phyloP scores from a whole-genome alignment of 1,140 invertebrate species.

The Neotoxoptera formosana region DNA sequence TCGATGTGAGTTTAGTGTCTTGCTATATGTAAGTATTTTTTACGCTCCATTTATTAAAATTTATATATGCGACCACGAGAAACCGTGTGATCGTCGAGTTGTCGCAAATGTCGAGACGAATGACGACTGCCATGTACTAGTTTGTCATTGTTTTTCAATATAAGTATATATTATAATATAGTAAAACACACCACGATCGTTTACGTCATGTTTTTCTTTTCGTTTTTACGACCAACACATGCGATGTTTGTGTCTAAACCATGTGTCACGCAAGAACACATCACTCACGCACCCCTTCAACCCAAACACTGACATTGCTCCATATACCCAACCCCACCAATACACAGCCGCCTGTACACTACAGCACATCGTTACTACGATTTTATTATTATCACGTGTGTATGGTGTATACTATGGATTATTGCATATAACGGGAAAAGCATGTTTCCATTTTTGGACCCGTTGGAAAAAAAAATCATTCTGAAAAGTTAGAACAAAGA shows the following conservation, averaged over 20 bases:
- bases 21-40: background rate
- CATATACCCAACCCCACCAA: background rate
- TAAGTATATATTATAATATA: background rate
- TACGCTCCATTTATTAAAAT: background rate
- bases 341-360: background rate
- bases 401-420: background rate
- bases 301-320: background rate
- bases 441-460: background rate
- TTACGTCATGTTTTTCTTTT: background rate
- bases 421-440: background rate
- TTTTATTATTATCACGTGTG: background rate
- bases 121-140: background rate
- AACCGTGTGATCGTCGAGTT: background rate
- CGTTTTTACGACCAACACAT: slow-evolving; percentile 8
- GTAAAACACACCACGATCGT: background rate
- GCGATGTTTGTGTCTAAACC: background rate
- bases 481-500: background rate
- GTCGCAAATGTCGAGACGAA: background rate
- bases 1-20: too few relatives aligned
- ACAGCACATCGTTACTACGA: background rate
- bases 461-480: background rate
- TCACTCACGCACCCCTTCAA: background rate
- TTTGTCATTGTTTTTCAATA: background rate
- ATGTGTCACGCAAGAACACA: background rate
- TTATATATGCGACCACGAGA: background rate